These are phyloP conservation scores for Caenorhabditis latens DNA, from an alignment of 1,140 invertebrate species.

Conservation along the genomic window DNA sequence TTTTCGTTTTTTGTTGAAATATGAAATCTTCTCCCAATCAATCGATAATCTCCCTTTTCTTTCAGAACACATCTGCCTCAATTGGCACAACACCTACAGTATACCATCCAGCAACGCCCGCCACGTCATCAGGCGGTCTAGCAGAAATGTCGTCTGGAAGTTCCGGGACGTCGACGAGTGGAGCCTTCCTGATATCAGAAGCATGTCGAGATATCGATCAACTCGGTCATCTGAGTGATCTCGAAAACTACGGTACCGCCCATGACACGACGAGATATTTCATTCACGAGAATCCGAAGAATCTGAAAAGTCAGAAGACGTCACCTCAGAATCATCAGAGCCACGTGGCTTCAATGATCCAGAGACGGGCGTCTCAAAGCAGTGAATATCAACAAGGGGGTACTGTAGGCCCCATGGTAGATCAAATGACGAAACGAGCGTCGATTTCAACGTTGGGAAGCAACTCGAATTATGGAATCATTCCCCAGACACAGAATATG, in stretches of 20 bases:
- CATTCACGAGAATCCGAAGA: not conserved
- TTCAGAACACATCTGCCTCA: not conserved
- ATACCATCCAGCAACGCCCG: constrained; percentile 20
- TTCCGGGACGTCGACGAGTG: constrained; percentile 5
- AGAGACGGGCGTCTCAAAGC: not conserved
- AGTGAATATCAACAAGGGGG: not conserved
- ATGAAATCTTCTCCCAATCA: not conserved
- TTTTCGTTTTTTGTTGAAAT: too few species aligned
- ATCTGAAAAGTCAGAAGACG: not conserved
- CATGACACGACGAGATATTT: constrained; percentile 40
- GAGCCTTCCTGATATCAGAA: constrained; percentile 39
- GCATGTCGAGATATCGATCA: constrained; percentile 31
- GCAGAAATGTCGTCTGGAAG: constrained; percentile 11
- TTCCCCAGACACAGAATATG: too few species aligned
- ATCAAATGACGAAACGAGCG: not conserved
- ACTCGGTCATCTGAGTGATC: constrained; percentile 34
- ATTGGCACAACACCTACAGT: constrained; percentile 15
- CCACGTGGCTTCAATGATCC: constrained; percentile 4
- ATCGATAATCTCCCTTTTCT: not conserved
- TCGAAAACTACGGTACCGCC: constrained; percentile 19
- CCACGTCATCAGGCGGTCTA: not conserved
- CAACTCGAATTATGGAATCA: not conserved
- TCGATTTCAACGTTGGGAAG: constrained; percentile 12
- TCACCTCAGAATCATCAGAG: not conserved
- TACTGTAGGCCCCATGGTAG: too few species aligned